Evolutionary conservation across 2,888 invertebrate genomes (phyloP), one percentile per base, ranked within the genome.

Genomic region (Buathra laborator): DNA sequence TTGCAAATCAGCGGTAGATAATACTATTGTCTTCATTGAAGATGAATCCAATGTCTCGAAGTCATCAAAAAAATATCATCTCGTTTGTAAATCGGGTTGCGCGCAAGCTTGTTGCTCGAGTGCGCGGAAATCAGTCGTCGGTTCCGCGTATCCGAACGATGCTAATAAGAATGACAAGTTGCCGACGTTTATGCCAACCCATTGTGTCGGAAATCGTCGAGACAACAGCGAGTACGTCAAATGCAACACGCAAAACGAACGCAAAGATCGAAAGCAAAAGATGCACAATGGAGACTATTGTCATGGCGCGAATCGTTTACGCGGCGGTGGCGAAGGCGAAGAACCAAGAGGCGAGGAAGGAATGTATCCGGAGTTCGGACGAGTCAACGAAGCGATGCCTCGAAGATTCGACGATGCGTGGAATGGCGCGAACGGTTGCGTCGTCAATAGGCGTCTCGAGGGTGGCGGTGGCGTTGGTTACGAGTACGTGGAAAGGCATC

Each of bases 21-120:
- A 43, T 51, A 56, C 76, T 44, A 37, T 74, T 16, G 43, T 9
- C 44, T 68, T 19, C 7, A 68, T 56, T 44, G 37, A 56, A 84
- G 85, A 66, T 56, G 59, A 37, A 81, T 29, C 37, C 51, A 53
- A 81, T 53, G 56, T 5, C 9, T 5, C 6, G 48, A 46, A 77
- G 5, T 16, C 53, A 43, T 12, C 51, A 24, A 32, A 24, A 74
- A 56, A 67, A 32, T 84, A 80, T 43, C 85, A 1, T 48, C 7
- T 81, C 87, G 83, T 84, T 56, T 92, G 91, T 80, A 89, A 87
- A 29, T 89, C 89, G 6, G 89, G 90, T 19, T 91, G 91, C 74
- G 82, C 29, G 16, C 85, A 78, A 6, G 32, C 70, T 24, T 90
- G 92, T 81, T 91, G 91, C 84, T 89, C 89, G 87, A 89, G 86